phyloP scores from a whole-genome alignment of 2,113 vertebrate genomes.

The Hippoglossus stenolepis region DNA sequence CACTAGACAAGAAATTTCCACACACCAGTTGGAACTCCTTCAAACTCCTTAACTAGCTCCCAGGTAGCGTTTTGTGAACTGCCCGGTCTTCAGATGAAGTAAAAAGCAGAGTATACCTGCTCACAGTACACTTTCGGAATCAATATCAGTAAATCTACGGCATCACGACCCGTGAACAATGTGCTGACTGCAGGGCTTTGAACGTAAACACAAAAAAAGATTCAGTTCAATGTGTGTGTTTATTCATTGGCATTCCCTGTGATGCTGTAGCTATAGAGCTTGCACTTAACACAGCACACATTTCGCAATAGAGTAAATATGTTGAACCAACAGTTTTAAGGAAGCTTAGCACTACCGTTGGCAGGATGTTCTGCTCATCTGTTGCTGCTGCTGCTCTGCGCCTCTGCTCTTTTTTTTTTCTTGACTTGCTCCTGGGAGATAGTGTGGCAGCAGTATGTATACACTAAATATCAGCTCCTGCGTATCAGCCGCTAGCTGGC shows the following conservation, averaged over 20 bases:
- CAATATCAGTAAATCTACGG: background rate
- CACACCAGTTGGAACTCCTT: too few relatives aligned
- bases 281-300: slow-evolving; percentile 39
- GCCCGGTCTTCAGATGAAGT: too few relatives aligned
- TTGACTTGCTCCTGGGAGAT: slow-evolving; percentile 57
- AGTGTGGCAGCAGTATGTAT: slow-evolving; percentile 54
- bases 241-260: slow-evolving; percentile 34
- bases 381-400: slow-evolving; percentile 68
- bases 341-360: slow-evolving; percentile 65
- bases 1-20: too few relatives aligned
- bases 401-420: slow-evolving; percentile 1
- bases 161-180: background rate
- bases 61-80: too few relatives aligned
- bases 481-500: slow-evolving; percentile 60
- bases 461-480: slow-evolving; percentile 68
- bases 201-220: background rate
- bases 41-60: too few relatives aligned
- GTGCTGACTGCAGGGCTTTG: background rate
- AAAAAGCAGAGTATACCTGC: too few relatives aligned
- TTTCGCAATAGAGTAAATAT: slow-evolving; percentile 38
- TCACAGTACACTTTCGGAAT: background rate
- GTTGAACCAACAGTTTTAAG: slow-evolving; percentile 66
- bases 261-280: slow-evolving; percentile 11
- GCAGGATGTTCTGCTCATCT: slow-evolving; percentile 59
- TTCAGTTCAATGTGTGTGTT: slow-evolving; percentile 27